phyloP scores from a whole-genome alignment of 2,113 vertebrate genomes.

The Ifrita kowaldi region DNA sequence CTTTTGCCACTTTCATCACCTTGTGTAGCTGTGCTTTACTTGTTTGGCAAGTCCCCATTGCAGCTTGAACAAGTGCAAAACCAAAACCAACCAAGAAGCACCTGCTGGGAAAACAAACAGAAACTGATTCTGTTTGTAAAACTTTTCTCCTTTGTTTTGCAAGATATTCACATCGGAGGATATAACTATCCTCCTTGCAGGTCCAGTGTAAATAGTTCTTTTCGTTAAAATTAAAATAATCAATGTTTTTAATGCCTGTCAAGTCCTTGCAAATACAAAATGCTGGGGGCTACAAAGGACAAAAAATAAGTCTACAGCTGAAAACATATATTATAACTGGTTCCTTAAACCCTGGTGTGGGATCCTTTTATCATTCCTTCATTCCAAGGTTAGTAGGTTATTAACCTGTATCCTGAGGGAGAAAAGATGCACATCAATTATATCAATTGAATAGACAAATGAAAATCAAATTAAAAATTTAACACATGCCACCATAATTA shows the following conservation, averaged over 20 bases:
- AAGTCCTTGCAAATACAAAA: constrained; percentile 36
- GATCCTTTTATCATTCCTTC: constrained; percentile 61
- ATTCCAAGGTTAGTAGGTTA: constrained; percentile 63
- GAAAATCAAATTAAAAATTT: constrained; percentile 72
- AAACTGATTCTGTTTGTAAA: neutral
- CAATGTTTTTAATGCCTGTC: constrained; percentile 28
- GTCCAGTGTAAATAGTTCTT: neutral
- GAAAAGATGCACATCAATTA: constrained; percentile 50
- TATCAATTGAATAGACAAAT: constrained; percentile 65
- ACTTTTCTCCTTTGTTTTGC: constrained; percentile 12
- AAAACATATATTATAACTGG: constrained; percentile 43
- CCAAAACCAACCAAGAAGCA: neutral
- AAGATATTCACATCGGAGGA: neutral
- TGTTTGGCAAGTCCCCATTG: neutral
- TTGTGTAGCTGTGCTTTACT: neutral
- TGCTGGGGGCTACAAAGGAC: neutral
- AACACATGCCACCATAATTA: constrained; percentile 35
- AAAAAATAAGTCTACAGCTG: constrained; percentile 44
- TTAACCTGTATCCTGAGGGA: constrained; percentile 57
- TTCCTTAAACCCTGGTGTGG: constrained; percentile 40
- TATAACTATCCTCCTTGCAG: neutral
- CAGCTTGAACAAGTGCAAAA: neutral
- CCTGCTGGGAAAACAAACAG: neutral
- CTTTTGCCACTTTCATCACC: neutral
- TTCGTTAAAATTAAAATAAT: constrained; percentile 29